Percentiles rank a stretch among this genome's conserved stretches.
Conservation (phyloP, 2,888 invertebrate genomes). For the Entomobrya proxima region DNA sequence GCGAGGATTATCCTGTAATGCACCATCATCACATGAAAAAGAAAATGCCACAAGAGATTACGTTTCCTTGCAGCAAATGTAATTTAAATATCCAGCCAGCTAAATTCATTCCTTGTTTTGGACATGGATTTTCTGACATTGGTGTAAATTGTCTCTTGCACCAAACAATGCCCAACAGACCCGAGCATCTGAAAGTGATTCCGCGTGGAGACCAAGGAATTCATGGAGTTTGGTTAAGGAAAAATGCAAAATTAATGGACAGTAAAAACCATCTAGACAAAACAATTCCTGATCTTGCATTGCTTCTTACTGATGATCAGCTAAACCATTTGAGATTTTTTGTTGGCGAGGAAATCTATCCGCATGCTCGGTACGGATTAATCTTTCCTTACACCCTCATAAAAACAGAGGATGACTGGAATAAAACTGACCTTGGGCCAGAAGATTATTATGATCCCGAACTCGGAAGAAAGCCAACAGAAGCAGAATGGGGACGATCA, state of each 20-base stretch:
- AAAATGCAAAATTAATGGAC: not conserved
- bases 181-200: not conserved
- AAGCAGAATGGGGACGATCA: too few relatives aligned
- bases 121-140: not conserved
- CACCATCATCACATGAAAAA: not conserved
- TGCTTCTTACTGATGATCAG: not conserved
- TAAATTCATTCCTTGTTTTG: not conserved
- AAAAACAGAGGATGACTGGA: too few relatives aligned
- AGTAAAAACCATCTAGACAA: not conserved
- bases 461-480: too few relatives aligned
- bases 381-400: too few relatives aligned
- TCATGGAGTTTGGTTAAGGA: too few relatives aligned
- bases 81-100: not conserved
- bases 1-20: too few relatives aligned
- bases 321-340: not conserved
- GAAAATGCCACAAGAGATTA: not conserved
- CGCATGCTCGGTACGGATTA: too few relatives aligned
- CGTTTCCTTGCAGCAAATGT: not conserved
- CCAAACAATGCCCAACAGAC: not conserved
- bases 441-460: too few relatives aligned
- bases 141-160: not conserved
- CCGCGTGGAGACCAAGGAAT: not conserved
- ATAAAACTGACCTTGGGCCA: too few relatives aligned
- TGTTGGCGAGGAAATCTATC: too few relatives aligned
- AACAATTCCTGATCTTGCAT: not conserved